A percentile compares a stretch with the other conserved stretches of the same genome.
phyloP scores from a whole-genome alignment of 53 echinoderm and acorn worm genomes.

The Actinopyga echinites region DNA sequence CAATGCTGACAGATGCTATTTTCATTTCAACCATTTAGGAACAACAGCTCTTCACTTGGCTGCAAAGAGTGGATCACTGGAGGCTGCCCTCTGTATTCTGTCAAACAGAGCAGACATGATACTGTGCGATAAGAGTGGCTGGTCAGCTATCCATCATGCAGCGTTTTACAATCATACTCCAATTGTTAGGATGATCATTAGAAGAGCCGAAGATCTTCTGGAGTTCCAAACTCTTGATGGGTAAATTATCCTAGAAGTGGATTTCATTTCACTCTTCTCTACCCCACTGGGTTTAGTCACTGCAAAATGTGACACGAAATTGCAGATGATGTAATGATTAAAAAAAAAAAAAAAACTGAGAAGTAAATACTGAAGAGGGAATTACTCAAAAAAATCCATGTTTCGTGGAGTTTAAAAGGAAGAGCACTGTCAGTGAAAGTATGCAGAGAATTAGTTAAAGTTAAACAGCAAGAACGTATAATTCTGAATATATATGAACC shows the following conservation, averaged over 20 bases:
- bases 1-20: background rate
- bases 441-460: too few relatives aligned
- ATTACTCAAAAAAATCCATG: too few relatives aligned
- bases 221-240: constrained; percentile 93
- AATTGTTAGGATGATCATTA: constrained; percentile 81
- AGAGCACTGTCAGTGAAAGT: too few relatives aligned
- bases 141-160: constrained; percentile 95
- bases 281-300: too few relatives aligned
- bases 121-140: constrained; percentile 80
- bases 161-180: constrained; percentile 93
- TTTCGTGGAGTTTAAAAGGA: too few relatives aligned
- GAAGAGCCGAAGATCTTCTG: constrained; percentile 76
- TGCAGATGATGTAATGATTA: too few relatives aligned
- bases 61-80: constrained; percentile 89
- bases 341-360: too few relatives aligned
- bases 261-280: too few relatives aligned
- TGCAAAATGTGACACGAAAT: too few relatives aligned
- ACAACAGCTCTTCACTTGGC: constrained; percentile 89
- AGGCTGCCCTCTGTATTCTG: constrained; percentile 85
- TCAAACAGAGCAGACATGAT: constrained; percentile 87
- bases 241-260: constrained; percentile 66
- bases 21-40: constrained; percentile 37
- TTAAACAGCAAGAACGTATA: too few relatives aligned
- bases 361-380: too few relatives aligned
- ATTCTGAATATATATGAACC: too few relatives aligned